These are phyloP conservation scores for Daktulosphaira vitifoliae DNA, from an alignment of 1,140 invertebrate genomes.

Conservation along the genomic window DNA sequence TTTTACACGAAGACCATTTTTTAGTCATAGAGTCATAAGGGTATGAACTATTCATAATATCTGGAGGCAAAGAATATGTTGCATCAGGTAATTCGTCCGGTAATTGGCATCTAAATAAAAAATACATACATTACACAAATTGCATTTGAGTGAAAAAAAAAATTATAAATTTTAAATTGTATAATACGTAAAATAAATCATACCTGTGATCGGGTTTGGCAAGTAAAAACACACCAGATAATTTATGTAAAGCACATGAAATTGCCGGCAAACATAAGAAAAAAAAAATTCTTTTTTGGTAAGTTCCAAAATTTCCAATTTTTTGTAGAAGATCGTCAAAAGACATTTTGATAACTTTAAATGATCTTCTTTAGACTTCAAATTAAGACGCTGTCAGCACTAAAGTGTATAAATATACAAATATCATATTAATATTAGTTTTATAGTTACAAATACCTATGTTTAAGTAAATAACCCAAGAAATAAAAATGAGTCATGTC, in stretches of 20 bases:
- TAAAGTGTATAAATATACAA: too few species aligned
- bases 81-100: slow-evolving; percentile 51
- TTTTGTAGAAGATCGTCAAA: slow-evolving; percentile 61
- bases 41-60: slow-evolving; percentile 48
- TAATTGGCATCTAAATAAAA: slow-evolving; percentile 49
- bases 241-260: slow-evolving; percentile 64
- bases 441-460: too few species aligned
- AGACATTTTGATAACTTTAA: slow-evolving; percentile 49
- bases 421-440: too few species aligned
- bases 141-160: background rate
- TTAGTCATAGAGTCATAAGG: slow-evolving; percentile 47
- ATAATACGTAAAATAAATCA: slow-evolving; percentile 1
- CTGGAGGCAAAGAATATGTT: slow-evolving; percentile 44
- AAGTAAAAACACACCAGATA: slow-evolving; percentile 62
- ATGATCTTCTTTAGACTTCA: too few species aligned
- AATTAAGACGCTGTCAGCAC: too few species aligned
- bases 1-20: slow-evolving; percentile 47
- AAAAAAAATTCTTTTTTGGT: slow-evolving; percentile 61
- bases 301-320: slow-evolving; percentile 64
- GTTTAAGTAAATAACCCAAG: too few species aligned
- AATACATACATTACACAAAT: background rate
- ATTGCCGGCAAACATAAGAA: slow-evolving; percentile 63
- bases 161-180: background rate
- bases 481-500: too few species aligned
- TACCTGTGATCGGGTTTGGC: slow-evolving; percentile 54